Evolutionary conservation across 2,888 invertebrate genomes (phyloP).

Genomic region (Sphaeridia pumilis): DNA sequence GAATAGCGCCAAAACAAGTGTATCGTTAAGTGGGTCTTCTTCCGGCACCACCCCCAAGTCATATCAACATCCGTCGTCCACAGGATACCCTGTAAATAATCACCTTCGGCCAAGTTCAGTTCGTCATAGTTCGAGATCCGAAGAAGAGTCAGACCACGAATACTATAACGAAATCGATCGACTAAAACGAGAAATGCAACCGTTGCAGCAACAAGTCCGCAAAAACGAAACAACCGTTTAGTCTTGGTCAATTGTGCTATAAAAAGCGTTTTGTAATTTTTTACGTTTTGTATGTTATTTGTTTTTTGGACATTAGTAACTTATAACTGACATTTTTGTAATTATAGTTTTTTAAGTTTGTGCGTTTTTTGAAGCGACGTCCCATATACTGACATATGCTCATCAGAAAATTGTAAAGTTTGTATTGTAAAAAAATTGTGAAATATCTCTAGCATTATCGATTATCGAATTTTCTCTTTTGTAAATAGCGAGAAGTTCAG

Average conservation of each 20-base stretch:
- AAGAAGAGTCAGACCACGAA: conserved; percentile 81
- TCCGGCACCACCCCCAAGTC: conserved; percentile 12
- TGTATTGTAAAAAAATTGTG: too few relatives aligned
- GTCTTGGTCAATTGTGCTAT: too few relatives aligned
- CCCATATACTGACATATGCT: too few relatives aligned
- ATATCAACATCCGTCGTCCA: conserved; percentile 10
- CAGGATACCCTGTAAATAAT: conserved; percentile 1
- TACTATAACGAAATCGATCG: conserved; percentile 79
- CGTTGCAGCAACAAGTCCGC: conserved; percentile 45
- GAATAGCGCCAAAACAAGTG: not conserved
- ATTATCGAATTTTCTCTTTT: too few relatives aligned
- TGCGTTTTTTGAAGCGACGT: too few relatives aligned
- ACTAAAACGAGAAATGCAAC: conserved; percentile 74
- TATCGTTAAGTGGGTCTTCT: not conserved
- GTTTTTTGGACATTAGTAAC: too few relatives aligned
- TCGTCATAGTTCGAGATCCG: conserved; percentile 37
- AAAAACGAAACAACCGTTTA: conserved; percentile 41
- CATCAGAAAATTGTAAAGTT: too few relatives aligned
- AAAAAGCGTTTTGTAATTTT: too few relatives aligned
- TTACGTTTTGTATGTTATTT: not conserved
- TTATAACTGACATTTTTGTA: too few relatives aligned
- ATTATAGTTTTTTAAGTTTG: too few relatives aligned
- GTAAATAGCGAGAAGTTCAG: too few relatives aligned
- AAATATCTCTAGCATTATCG: too few relatives aligned
- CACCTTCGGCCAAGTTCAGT: conserved; percentile 20